Conservation (phyloP, 2,113 vertebrate species). For the Eolophus roseicapilla region DNA sequence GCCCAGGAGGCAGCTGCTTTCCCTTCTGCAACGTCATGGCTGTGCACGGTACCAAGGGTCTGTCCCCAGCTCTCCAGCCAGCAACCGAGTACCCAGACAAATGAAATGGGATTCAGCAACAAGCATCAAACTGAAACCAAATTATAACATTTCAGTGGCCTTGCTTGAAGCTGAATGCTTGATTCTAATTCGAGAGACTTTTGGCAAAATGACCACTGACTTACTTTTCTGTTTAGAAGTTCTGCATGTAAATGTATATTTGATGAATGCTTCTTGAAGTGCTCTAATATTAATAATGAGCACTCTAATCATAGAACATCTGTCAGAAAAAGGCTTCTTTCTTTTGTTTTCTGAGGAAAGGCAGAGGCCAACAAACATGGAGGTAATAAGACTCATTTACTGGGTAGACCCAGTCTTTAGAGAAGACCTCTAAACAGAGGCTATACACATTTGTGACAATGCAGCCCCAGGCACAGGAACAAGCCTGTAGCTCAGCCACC, state of each 20-base stretch:
- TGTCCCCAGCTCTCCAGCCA: rapidly evolving
- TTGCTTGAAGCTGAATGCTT: rapidly evolving
- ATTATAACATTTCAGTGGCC: not conserved
- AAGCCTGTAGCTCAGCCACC: not conserved
- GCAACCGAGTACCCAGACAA: rapidly evolving
- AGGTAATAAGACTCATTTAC: not conserved
- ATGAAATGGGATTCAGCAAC: not conserved
- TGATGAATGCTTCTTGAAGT: not conserved
- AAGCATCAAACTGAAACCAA: not conserved
- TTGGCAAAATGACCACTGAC: not conserved
- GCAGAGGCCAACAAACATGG: not conserved
- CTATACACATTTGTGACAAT: not conserved
- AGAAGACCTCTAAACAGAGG: not conserved
- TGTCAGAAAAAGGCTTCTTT: not conserved
- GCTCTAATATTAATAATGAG: not conserved
- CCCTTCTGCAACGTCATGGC: rapidly evolving
- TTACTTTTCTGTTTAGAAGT: not conserved
- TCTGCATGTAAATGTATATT: not conserved
- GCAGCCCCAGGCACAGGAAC: not conserved
- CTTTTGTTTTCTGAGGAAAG: not conserved
- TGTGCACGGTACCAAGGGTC: rapidly evolving
- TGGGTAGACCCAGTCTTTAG: not conserved
- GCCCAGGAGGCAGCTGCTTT: not conserved
- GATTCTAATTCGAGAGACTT: not conserved
- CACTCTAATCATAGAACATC: not conserved